Conservation (phyloP, 2,888 invertebrate genomes). For the Mesorhabditis spiculigera region DNA sequence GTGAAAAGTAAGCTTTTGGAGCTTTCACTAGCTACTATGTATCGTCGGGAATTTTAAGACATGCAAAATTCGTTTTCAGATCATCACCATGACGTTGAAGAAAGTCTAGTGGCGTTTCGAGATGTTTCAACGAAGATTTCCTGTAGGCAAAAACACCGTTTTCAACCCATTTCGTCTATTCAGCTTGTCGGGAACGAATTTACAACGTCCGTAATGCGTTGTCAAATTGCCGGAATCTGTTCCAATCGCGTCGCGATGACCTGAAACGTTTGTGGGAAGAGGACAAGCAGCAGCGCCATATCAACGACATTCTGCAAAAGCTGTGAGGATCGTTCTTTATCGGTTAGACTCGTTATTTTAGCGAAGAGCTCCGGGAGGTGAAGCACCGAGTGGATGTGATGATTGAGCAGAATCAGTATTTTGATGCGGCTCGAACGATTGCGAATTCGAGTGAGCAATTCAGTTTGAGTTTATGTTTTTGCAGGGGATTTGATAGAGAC, state of each 20-base stretch:
- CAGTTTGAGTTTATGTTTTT: neutral
- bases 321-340: neutral
- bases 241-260: conserved; percentile 1
- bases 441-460: conserved; percentile 18
- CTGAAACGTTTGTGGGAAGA: conserved; percentile 1
- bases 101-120: neutral
- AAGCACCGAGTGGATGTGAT: conserved; percentile 8
- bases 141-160: neutral
- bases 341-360: neutral
- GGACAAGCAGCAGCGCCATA: conserved; percentile 4
- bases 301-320: neutral
- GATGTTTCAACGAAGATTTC: conserved; percentile 2
- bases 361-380: conserved; percentile 1
- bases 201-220: neutral
- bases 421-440: conserved; percentile 22
- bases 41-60: too few relatives aligned
- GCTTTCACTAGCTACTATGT: too few relatives aligned
- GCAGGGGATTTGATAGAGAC: conserved; percentile 43
- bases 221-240: conserved; percentile 1
- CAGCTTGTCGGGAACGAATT: conserved; percentile 2
- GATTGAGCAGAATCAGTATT: conserved; percentile 18
- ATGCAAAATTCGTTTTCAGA: neutral
- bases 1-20: neutral
- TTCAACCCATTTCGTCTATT: neutral
- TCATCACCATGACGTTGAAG: neutral